Evolutionary conservation across 2,113 vertebrate species (phyloP).

Genomic region (Thryonomys swinderianus): DNA sequence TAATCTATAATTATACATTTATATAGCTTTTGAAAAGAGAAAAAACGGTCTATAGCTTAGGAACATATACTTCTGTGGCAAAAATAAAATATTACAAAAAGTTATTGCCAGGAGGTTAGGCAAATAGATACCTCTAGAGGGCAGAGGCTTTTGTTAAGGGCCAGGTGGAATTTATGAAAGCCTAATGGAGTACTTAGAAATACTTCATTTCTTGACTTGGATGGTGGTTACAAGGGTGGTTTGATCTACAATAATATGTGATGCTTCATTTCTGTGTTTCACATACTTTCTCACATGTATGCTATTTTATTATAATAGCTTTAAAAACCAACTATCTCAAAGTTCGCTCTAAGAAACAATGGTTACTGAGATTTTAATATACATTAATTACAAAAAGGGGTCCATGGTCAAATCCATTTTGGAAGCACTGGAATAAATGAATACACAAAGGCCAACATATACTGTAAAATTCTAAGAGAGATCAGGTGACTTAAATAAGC

Average conservation of each 20-base stretch:
- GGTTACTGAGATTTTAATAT: slow-evolving; percentile 36
- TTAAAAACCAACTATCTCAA: not conserved
- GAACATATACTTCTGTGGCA: not conserved
- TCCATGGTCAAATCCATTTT: slow-evolving; percentile 34
- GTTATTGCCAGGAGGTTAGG: not conserved
- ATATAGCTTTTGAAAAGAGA: slow-evolving; percentile 4
- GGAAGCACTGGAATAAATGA: slow-evolving; percentile 32
- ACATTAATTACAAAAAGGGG: slow-evolving; percentile 2
- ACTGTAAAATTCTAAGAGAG: slow-evolving; percentile 32
- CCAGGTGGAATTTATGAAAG: not conserved
- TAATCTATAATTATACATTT: not conserved
- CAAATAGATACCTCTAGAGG: not conserved
- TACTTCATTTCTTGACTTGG: slow-evolving; percentile 36
- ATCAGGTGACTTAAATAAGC: slow-evolving; percentile 19
- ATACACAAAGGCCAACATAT: not conserved
- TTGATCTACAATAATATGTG: not conserved
- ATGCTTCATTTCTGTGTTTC: not conserved
- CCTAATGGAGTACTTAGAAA: not conserved
- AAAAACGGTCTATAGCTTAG: not conserved
- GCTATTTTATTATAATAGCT: not conserved
- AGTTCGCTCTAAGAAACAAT: slow-evolving; percentile 15
- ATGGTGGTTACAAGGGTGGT: not conserved
- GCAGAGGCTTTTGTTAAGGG: not conserved
- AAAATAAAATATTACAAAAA: not conserved
- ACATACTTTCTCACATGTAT: not conserved